Base-by-base conservation (phyloP, 1,140 invertebrate genomes). In the Heliconius congener region DNA sequence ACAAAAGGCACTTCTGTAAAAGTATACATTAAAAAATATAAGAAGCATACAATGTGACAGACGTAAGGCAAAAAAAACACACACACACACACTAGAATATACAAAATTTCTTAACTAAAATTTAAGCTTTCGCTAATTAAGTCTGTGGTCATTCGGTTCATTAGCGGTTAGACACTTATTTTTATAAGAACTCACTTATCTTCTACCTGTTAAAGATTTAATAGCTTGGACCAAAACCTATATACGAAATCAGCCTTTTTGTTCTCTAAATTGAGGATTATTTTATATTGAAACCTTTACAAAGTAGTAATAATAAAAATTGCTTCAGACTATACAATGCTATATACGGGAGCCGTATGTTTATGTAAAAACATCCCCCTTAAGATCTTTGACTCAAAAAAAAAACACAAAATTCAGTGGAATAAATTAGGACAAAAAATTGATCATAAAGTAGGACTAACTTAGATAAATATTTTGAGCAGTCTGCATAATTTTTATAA, bases 151-250 rank as follows among this genome's bases (percentile, higher is more conserved):
- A 57, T 66, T 75, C 55, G 37, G 27, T 50, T 80, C 74, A 77
- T 80, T 77, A 80, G 79, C 71, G 79, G 75, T 73, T 46, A n/a
- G 72, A 80, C 76, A 57, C 52, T 80, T 66, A 80, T 80, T 80
- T 80, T 80, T 77, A 71, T 42, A 76, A 73, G 57, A 76, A 66
- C 60, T 66, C 27, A 66, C 60, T 66, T 66, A 30, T 66, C 60
- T 66, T 66, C 27, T 66, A 66, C 60, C 23, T 30, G 60, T 66
- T 66, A 66, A 66, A 66, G 60, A 30, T 30, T 66, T 66, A 66
- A 66, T 16, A 30, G 60, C 60, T 30, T 30, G 19, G 9, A 27
- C 60, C 23, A 66, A 16, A 66, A n/a, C 60, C 60, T 66, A 66
- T 13, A 3, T 30, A 66, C 13, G 5, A 1, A 30, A 2, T 78